A percentile compares a stretch with the other conserved stretches of the same genome.
Conservation (phyloP, 2,888 invertebrate genomes). For the Caenorhabditis plicata region DNA sequence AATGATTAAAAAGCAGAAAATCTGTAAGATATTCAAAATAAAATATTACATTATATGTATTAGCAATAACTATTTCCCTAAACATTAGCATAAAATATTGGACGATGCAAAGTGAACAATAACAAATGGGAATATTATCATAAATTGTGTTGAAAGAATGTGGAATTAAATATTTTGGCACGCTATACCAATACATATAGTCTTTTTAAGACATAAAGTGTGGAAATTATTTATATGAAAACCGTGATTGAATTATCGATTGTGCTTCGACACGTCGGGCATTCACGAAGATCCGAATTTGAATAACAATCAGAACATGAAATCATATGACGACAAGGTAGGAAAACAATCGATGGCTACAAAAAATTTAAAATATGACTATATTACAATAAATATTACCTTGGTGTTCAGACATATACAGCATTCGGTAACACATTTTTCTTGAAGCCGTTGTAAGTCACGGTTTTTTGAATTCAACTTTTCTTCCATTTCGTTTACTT, state of each 20-base stretch:
- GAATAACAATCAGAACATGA: constrained; percentile 37
- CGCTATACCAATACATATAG: too few species aligned
- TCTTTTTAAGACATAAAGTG: too few species aligned
- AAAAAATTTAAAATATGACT: not conserved
- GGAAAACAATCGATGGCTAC: constrained; percentile 41
- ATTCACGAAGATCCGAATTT: constrained; percentile 31
- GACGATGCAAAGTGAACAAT: too few species aligned
- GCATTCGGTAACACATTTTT: constrained; percentile 36
- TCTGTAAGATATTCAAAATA: too few species aligned
- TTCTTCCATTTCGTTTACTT: constrained; percentile 19
- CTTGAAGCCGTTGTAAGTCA: constrained; percentile 30
- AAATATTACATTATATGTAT: too few species aligned
- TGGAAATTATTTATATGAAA: constrained; percentile 27
- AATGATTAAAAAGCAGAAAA: too few species aligned
- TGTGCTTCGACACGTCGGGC: constrained; percentile 38
- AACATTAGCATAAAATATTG: too few species aligned
- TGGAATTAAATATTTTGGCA: too few species aligned
- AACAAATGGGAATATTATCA: too few species aligned
- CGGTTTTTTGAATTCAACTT: constrained; percentile 19
- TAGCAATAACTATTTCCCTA: too few species aligned
- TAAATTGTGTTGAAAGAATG: too few species aligned
- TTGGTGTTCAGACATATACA: constrained; percentile 41
- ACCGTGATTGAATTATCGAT: constrained; percentile 33
- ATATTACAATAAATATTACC: constrained; percentile 2
- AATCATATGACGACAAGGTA: constrained; percentile 42